Evolutionary conservation across 2,888 invertebrate species (phyloP).

Genomic region (Chymomyza amoena): DNA sequence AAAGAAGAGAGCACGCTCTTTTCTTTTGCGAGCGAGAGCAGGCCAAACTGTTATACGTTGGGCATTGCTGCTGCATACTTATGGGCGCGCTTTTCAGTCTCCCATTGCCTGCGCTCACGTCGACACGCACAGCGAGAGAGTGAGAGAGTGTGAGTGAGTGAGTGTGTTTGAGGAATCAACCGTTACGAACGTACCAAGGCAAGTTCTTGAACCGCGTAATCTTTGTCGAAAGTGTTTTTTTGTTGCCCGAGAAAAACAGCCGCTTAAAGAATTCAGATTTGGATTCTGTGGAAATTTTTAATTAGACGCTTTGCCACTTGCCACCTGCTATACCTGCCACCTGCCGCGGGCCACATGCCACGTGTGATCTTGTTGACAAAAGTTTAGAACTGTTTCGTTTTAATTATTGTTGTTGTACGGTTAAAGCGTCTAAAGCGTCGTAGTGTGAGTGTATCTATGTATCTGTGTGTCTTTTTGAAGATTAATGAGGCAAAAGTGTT

Average conservation of each 20-base stretch:
- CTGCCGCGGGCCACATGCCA: not conserved
- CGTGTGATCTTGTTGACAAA: not conserved
- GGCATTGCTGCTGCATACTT: constrained; percentile 56
- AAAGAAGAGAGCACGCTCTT: not conserved
- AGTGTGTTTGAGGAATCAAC: not conserved
- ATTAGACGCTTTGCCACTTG: not conserved
- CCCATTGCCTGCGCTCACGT: constrained; percentile 63
- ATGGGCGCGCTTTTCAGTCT: constrained; percentile 53
- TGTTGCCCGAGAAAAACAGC: constrained; percentile 10
- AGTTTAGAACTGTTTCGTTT: not conserved
- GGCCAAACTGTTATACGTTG: constrained; percentile 45
- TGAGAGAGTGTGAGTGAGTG: not conserved
- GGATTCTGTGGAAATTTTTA: not conserved
- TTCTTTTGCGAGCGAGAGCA: not conserved
- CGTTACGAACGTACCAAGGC: not conserved
- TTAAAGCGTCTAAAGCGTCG: not conserved
- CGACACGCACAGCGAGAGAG: constrained; percentile 25
- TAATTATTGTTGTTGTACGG: not conserved
- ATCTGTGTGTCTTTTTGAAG: constrained; percentile 36
- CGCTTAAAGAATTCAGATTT: constrained; percentile 40
- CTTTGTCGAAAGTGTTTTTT: not conserved
- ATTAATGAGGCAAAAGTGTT: constrained; percentile 71
- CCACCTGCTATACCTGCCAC: not conserved
- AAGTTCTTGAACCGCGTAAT: not conserved
- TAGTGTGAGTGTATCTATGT: constrained; percentile 7